Base-by-base conservation (phyloP, 1,140 invertebrate genomes). In the Caenorhabditis remanei region DNA sequence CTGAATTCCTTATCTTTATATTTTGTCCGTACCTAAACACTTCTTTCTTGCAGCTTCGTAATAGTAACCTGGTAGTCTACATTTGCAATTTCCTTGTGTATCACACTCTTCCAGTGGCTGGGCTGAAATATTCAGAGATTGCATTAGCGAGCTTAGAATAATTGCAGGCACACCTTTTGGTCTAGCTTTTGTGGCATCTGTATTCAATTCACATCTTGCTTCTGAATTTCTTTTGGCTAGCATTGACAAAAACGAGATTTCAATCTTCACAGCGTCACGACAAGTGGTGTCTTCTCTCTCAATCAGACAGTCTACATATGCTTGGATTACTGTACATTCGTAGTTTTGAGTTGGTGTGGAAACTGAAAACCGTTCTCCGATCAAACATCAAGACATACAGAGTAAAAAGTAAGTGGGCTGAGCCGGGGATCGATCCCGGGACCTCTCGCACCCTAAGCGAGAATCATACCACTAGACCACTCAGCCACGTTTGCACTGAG, bases 11-110 rank as follows among this genome's bases (percentile, higher is more conserved):
- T 32, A 32, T 32, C 32, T 2, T 32, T 32, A 32, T 32, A n/a
- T n/a, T n/a, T n/a, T n/a, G 32, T 32, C 32, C 32, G 2, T 71
- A 88, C 87, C 87, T 24, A 87, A 50, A 58, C 87, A 88, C 58
- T 88, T 88, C 50, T 84, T 58, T 32, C 67, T 87, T 7, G 79
- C 85, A 0, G 89, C 87, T 50, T 88, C 85, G 48, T 67, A 87
- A 53, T 65, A 75, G 40, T 87, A 88, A 9, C 87, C 87, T 1
- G 79, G 32, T 41, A 87, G 48, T 56, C 86, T 48, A 53, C 87
- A 88, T 24, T 83, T 75, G 55, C 87, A 88, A 63, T 86, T 84
- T 53, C 87, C 87, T 50, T 88, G 67, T 24, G 65, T 58, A 55
- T 86, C 85, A 79, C 87, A 88, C 32, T 79, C 79, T 40, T 86